A percentile compares a stretch with the other conserved stretches of the same genome.
Evolutionary conservation across 2,888 invertebrate genomes (phyloP).

Genomic region (Acanthosepion esculentum): DNA sequence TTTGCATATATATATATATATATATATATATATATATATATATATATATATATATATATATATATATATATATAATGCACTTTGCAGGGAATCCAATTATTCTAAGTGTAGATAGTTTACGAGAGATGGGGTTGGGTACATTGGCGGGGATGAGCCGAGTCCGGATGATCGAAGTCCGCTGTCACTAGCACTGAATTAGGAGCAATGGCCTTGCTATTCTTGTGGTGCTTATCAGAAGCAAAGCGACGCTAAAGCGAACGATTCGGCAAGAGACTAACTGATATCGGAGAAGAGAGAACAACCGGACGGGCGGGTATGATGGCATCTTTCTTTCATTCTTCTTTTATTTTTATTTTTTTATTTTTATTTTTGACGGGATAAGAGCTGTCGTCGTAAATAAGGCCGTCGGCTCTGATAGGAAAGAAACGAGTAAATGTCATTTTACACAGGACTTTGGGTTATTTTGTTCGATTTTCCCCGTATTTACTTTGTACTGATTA

Average conservation of each 20-base stretch:
- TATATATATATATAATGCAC: neutral
- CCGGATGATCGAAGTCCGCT: neutral
- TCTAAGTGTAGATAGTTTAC: neutral
- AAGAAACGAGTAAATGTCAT: neutral
- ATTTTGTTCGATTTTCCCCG: neutral
- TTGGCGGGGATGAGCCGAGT: neutral
- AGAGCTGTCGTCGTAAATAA: neutral
- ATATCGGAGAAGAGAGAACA: neutral
- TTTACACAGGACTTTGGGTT: neutral
- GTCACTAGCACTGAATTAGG: constrained; percentile 7
- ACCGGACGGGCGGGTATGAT: neutral
- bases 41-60: no score
- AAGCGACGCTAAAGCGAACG: neutral
- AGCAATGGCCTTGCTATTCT: neutral
- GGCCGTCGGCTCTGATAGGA: neutral
- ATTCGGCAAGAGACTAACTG: neutral
- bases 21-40: neutral
- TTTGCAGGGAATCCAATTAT: neutral
- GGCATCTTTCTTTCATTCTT: neutral
- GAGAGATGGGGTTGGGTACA: neutral
- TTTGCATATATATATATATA: no score
- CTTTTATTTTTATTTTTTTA: neutral
- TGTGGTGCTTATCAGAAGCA: neutral
- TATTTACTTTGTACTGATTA: neutral
- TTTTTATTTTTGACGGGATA: neutral